phyloP scores from a whole-genome alignment of 2,113 vertebrate species.

The Gambusia holbrooki region DNA sequence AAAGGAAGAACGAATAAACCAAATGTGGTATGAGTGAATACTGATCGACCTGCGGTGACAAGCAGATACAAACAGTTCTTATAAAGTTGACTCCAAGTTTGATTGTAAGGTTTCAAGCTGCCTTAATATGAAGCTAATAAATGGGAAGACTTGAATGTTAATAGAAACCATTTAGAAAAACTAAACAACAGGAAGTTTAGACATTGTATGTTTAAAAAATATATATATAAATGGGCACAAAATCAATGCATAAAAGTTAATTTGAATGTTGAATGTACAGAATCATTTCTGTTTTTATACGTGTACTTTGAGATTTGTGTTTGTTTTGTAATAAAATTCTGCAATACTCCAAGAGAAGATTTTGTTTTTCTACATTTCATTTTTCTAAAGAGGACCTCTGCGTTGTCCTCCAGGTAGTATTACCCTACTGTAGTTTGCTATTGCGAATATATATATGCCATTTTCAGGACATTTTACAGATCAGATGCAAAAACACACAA shows the following conservation, averaged over 20 bases:
- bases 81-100: slow-evolving; percentile 11
- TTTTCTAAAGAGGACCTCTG: not conserved
- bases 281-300: slow-evolving; percentile 52
- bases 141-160: slow-evolving; percentile 51
- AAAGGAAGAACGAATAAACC: slow-evolving; percentile 2
- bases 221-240: not conserved
- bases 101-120: slow-evolving; percentile 58
- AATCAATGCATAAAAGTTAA: not conserved
- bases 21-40: not conserved
- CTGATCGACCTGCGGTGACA: slow-evolving; percentile 12
- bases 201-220: slow-evolving; percentile 1
- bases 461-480: not conserved
- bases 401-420: not conserved
- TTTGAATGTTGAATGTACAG: not conserved
- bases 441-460: too few relatives aligned
- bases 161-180: not conserved
- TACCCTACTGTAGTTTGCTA: too few relatives aligned
- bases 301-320: slow-evolving; percentile 26
- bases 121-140: slow-evolving; percentile 67
- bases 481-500: too few relatives aligned
- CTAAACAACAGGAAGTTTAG: slow-evolving; percentile 9
- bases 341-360: not conserved
- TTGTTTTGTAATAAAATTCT: slow-evolving; percentile 60
- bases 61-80: not conserved
- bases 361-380: slow-evolving; percentile 12